Percentiles rank a stretch among this genome's conserved stretches.
Evolutionary conservation across 1,140 invertebrate species (phyloP).

Genomic region (Brachionus plicatilis): DNA sequence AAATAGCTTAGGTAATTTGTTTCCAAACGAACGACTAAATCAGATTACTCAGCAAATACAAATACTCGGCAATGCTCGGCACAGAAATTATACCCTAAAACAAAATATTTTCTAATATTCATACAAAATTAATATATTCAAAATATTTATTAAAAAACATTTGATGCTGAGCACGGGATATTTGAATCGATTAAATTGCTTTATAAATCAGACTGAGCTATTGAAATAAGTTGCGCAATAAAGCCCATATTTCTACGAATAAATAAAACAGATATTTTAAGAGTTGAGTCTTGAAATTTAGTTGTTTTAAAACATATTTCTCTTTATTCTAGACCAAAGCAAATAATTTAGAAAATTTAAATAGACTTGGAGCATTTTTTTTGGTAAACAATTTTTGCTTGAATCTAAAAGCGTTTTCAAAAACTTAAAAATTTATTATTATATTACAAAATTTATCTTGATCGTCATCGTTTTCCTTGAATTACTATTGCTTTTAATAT

Average conservation of each 20-base stretch:
- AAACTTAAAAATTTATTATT: background rate
- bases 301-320: background rate
- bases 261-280: background rate
- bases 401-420: background rate
- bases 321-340: background rate
- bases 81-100: background rate
- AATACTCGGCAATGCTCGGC: background rate
- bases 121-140: background rate
- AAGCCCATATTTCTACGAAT: background rate
- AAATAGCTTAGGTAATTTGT: background rate
- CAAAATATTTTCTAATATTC: background rate
- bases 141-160: background rate
- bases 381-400: background rate
- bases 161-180: background rate
- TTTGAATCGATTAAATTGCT: background rate
- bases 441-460: background rate
- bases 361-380: background rate
- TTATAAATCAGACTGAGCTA: background rate
- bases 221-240: background rate
- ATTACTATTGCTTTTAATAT: background rate
- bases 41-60: background rate
- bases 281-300: background rate
- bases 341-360: background rate
- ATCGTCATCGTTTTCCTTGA: background rate
- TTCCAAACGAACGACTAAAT: background rate